Evolutionary conservation across 2,113 vertebrate species (phyloP).

Genomic region (Chascanopsetta lugubris): DNA sequence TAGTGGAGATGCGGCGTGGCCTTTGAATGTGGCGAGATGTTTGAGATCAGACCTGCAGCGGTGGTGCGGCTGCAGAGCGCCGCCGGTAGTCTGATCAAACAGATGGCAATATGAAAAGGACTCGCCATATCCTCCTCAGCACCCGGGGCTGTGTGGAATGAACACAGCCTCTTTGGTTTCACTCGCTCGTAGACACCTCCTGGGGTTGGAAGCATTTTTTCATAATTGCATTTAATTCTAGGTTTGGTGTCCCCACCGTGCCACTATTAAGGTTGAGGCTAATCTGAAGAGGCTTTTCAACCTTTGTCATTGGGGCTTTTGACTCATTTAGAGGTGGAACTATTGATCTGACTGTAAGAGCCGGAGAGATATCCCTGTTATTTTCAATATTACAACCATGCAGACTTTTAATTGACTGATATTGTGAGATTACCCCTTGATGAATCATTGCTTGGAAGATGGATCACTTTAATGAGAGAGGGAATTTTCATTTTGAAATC

Average conservation of each 20-base stretch:
- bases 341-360: conserved; percentile 57
- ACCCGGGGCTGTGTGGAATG: conserved; percentile 71
- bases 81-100: conserved; percentile 73
- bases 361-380: conserved; percentile 58
- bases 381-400: conserved; percentile 59
- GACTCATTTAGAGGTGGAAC: conserved; percentile 45
- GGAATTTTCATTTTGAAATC: conserved; percentile 65
- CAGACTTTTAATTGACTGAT: conserved; percentile 61
- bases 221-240: conserved; percentile 80
- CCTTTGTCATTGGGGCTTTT: conserved; percentile 67
- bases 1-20: conserved; percentile 61
- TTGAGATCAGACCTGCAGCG: conserved; percentile 70
- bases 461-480: conserved; percentile 62
- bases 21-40: conserved; percentile 70
- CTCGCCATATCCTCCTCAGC: conserved; percentile 67
- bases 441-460: conserved; percentile 50
- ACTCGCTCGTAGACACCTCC: conserved; percentile 59
- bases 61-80: conserved; percentile 41
- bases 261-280: conserved; percentile 69
- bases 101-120: conserved; percentile 76
- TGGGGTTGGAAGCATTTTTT: conserved; percentile 76
- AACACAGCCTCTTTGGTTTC: conserved; percentile 64
- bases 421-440: conserved; percentile 55
- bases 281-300: conserved; percentile 64
- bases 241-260: conserved; percentile 71